Conservation (phyloP, 2,888 invertebrate genomes). For the Galeruca laticollis region DNA sequence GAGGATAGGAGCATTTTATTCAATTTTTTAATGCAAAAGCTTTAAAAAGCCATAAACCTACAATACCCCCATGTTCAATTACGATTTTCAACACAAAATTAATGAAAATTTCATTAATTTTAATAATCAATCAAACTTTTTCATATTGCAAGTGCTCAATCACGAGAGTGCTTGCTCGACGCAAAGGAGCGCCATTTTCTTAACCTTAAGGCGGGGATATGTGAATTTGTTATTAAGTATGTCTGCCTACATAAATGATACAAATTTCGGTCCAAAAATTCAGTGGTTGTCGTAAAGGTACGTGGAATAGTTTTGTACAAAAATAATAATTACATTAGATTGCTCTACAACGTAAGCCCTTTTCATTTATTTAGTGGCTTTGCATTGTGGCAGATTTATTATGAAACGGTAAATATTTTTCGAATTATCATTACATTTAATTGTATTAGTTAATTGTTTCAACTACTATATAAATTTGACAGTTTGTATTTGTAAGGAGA, state of each 20-base stretch:
- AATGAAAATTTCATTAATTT: not conserved
- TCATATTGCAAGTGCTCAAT: constrained; percentile 7
- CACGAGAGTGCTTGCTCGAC: constrained; percentile 14
- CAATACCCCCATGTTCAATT: not conserved
- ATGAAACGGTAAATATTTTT: constrained; percentile 32
- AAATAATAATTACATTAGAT: constrained; percentile 14
- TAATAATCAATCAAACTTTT: not conserved
- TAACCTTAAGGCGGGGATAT: constrained; percentile 66
- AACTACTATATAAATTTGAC: constrained; percentile 37
- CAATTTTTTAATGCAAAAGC: constrained; percentile 9
- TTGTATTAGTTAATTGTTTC: constrained; percentile 23
- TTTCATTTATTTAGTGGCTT: constrained; percentile 24
- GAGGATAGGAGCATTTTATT: constrained; percentile 5
- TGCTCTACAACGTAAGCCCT: constrained; percentile 12
- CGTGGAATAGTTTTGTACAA: constrained; percentile 27
- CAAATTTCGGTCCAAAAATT: constrained; percentile 35
- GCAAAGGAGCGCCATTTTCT: constrained; percentile 64
- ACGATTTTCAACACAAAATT: constrained; percentile 18
- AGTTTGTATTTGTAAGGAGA: constrained; percentile 30
- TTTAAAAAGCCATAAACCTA: not conserved
- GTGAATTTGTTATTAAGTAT: constrained; percentile 57
- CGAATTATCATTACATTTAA: constrained; percentile 16
- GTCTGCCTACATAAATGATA: constrained; percentile 45
- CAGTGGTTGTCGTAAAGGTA: constrained; percentile 46
- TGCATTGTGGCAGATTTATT: constrained; percentile 30